These are phyloP conservation scores for Rhynchopsitta pachyrhyncha DNA, from an alignment of 2,113 vertebrate genomes.

Conservation along the genomic window DNA sequence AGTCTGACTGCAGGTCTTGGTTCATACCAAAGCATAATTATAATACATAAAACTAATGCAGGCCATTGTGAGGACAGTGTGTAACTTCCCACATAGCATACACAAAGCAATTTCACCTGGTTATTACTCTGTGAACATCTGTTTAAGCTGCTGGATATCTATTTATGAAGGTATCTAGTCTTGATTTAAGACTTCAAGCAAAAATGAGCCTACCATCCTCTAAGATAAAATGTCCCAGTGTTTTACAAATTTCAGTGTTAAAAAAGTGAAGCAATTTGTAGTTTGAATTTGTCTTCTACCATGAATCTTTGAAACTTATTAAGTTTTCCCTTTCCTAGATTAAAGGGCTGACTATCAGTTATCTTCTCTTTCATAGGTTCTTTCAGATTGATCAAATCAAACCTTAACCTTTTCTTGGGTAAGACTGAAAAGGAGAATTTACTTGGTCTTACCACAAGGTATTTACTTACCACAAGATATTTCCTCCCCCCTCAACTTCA, in stretches of 20 bases:
- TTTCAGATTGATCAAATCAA: background rate
- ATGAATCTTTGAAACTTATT: slow-evolving; percentile 1
- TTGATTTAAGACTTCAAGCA: slow-evolving; percentile 29
- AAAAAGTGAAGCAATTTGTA: slow-evolving; percentile 40
- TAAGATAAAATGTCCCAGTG: slow-evolving; percentile 4
- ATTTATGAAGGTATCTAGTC: slow-evolving; percentile 34
- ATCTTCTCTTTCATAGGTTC: background rate
- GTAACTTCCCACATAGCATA: background rate
- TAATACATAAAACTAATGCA: background rate
- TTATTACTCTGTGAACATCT: background rate
- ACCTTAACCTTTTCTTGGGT: background rate
- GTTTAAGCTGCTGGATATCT: slow-evolving; percentile 10
- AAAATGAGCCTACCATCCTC: background rate
- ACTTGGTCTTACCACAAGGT: background rate
- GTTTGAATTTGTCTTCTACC: slow-evolving; percentile 19
- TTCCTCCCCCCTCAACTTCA: background rate
- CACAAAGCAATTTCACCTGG: background rate
- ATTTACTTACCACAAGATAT: background rate
- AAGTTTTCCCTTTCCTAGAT: background rate
- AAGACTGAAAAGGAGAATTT: background rate
- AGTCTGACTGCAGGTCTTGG: background rate
- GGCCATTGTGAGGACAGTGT: background rate
- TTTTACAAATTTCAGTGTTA: slow-evolving; percentile 37
- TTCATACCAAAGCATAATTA: background rate
- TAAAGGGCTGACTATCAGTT: background rate